A percentile compares a stretch with the other conserved stretches of the same genome.
Evolutionary conservation across 2,888 invertebrate species (phyloP).

Genomic region (Troilus luridus): DNA sequence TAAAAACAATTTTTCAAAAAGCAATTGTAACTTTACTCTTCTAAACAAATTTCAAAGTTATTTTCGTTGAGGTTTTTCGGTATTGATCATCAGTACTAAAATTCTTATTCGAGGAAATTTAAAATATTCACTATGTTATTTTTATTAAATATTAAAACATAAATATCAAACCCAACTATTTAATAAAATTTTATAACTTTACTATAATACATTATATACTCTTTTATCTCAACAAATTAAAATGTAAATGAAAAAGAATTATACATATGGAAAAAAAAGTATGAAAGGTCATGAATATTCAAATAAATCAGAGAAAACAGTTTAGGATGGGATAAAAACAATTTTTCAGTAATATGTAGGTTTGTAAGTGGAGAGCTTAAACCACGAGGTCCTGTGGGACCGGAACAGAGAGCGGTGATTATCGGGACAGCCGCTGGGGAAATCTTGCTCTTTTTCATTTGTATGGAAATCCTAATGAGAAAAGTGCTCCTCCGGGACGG

Average conservation of each 20-base stretch:
- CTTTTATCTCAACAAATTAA: too few relatives aligned
- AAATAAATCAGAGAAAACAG: constrained; percentile 1
- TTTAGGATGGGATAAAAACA: background rate
- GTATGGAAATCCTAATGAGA: constrained; percentile 47
- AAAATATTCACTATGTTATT: too few relatives aligned
- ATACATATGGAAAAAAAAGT: background rate
- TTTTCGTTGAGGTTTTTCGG: too few relatives aligned
- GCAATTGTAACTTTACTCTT: too few relatives aligned
- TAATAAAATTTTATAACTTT: too few relatives aligned
- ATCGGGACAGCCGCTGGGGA: constrained; percentile 34
- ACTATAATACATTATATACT: too few relatives aligned
- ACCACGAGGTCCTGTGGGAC: background rate
- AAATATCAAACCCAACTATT: too few relatives aligned
- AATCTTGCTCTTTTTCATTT: constrained; percentile 50
- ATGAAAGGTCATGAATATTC: background rate
- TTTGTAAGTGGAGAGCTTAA: constrained; percentile 4
- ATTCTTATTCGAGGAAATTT: too few relatives aligned
- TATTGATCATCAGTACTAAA: too few relatives aligned
- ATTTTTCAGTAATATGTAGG: constrained; percentile 16
- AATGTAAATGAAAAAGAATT: background rate
- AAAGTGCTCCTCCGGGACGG: constrained; percentile 27
- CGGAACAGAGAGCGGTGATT: background rate
- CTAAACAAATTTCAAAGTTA: too few relatives aligned
- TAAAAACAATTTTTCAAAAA: too few relatives aligned
- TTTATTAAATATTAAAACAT: too few relatives aligned